A percentile compares a stretch with the other conserved stretches of the same genome.
phyloP scores from a whole-genome alignment of 2,113 vertebrate genomes.

The Percina caprodes region DNA sequence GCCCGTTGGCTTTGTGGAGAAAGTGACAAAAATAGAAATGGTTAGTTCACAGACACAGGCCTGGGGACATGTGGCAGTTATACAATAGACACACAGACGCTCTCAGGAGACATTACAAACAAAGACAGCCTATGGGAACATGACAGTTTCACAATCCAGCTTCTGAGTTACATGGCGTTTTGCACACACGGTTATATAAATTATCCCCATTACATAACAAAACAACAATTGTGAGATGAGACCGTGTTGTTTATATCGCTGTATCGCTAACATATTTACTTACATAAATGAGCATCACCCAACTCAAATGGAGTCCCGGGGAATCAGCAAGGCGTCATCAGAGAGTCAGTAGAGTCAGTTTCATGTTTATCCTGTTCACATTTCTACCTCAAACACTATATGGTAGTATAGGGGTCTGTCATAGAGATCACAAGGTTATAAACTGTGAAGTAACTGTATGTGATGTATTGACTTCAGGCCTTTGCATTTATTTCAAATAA shows the following conservation, averaged over 20 bases:
- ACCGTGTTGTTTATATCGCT: constrained; percentile 21
- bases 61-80: constrained; percentile 52
- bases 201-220: constrained; percentile 47
- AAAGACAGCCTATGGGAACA: constrained; percentile 52
- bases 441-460: neutral
- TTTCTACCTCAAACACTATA: constrained; percentile 10
- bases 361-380: constrained; percentile 37
- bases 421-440: constrained; percentile 14
- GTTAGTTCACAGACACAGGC: constrained; percentile 28
- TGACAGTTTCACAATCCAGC: constrained; percentile 63
- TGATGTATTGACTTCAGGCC: neutral
- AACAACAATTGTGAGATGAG: constrained; percentile 32
- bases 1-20: constrained; percentile 28
- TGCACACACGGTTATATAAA: constrained; percentile 61
- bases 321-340: constrained; percentile 28
- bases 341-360: neutral
- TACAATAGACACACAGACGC: constrained; percentile 52
- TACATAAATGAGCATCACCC: constrained; percentile 44
- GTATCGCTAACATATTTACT: constrained; percentile 39
- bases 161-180: constrained; percentile 51
- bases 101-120: constrained; percentile 44
- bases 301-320: constrained; percentile 25
- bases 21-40: constrained; percentile 62
- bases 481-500: neutral
- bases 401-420: constrained; percentile 18